Conservation (phyloP, 2,888 invertebrate species). For the Aricia artaxerxes region DNA sequence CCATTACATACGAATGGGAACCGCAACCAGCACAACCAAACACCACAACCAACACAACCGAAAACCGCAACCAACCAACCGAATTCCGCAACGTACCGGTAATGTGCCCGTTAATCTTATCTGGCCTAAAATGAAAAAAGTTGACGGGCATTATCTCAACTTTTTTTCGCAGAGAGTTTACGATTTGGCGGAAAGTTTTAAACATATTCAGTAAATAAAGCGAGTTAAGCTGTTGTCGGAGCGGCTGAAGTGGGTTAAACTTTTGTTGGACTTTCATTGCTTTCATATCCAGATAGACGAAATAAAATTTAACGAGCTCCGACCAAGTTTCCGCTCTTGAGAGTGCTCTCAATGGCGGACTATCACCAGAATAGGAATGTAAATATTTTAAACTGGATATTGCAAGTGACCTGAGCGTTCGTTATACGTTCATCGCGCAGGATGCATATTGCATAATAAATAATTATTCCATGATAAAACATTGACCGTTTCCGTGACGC, state of each 20-base stretch:
- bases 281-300: conserved; percentile 31
- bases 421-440: background rate
- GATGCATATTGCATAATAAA: no score
- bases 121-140: background rate
- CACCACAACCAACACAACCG: no score
- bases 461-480: no score
- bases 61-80: background rate
- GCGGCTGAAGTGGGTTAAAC: conserved; percentile 32
- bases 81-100: background rate
- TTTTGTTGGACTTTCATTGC: conserved; percentile 30
- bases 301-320: conserved; percentile 25
- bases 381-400: background rate
- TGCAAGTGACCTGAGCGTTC: background rate
- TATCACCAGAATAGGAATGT: background rate
- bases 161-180: conserved; percentile 4
- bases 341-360: background rate
- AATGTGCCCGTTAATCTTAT: background rate
- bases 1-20: no score
- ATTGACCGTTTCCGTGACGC: no score
- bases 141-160: background rate
- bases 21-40: no score
- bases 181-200: conserved; percentile 14
- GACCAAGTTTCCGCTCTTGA: conserved; percentile 5
- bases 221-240: conserved; percentile 26
- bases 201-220: conserved; percentile 27